Evolutionary conservation across 2,113 vertebrate genomes (phyloP).

Genomic region (Ictalurus furcatus): DNA sequence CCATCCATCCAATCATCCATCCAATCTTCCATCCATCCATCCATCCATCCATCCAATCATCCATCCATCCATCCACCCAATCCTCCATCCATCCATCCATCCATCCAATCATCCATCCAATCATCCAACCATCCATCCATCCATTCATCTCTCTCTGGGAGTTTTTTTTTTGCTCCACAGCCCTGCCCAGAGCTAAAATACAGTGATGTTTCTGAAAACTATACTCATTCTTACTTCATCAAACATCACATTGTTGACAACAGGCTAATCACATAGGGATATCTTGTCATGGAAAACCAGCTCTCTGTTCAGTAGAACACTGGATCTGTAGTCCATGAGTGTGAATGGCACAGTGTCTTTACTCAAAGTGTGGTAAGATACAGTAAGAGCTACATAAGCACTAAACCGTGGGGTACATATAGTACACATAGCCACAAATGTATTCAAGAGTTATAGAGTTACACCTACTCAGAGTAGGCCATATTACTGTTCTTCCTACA

Average conservation of each 20-base stretch:
- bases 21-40: no score
- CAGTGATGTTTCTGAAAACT: conserved; percentile 55
- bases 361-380: conserved; percentile 55
- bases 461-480: neutral
- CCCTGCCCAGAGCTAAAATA: neutral
- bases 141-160: neutral
- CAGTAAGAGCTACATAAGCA: conserved; percentile 29
- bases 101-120: no score
- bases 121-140: no score
- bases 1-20: no score
- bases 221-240: conserved; percentile 44
- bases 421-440: neutral
- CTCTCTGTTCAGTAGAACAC: conserved; percentile 7
- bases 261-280: conserved; percentile 36
- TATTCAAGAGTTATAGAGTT: conserved; percentile 17
- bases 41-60: no score
- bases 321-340: conserved; percentile 2
- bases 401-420: neutral
- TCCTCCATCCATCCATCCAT: no score
- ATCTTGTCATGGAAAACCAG: conserved; percentile 55
- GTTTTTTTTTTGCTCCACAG: neutral
- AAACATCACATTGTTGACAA: conserved; percentile 39
- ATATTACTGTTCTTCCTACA: neutral
- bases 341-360: conserved; percentile 53
- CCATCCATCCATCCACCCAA: no score